Evolutionary conservation across 2,113 vertebrate genomes (phyloP).

Genomic region (Hemibates koningsi): DNA sequence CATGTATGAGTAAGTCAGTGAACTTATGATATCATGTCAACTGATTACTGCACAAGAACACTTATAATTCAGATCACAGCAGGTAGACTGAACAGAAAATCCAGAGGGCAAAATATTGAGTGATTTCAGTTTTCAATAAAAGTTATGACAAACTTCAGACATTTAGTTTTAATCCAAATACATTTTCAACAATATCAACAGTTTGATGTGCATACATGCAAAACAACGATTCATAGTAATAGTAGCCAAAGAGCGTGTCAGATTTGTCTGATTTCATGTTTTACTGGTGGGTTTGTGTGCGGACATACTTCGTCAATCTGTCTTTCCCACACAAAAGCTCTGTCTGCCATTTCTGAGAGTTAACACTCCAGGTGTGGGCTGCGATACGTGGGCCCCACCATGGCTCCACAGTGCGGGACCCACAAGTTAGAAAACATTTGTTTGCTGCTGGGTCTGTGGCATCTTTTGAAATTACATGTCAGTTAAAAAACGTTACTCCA

Average conservation of each 20-base stretch:
- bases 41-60: not conserved
- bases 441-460: fast-evolving
- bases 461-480: not conserved
- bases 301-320: not conserved
- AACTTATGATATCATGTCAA: not conserved
- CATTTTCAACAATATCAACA: not conserved
- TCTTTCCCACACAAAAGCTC: not conserved
- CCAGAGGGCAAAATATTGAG: not conserved
- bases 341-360: not conserved
- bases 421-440: not conserved
- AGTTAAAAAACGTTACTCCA: not conserved
- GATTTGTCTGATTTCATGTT: not conserved
- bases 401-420: not conserved
- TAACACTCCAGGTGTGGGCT: not conserved
- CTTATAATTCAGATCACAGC: not conserved
- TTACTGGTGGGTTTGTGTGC: not conserved
- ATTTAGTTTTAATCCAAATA: not conserved
- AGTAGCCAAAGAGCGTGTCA: fast-evolving
- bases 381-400: not conserved
- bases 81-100: not conserved
- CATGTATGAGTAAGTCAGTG: not conserved
- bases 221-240: not conserved
- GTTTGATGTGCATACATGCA: not conserved
- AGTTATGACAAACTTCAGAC: not conserved
- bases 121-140: not conserved